Base-by-base conservation (phyloP, 2,888 invertebrate species). In the Nasonia oneida region DNA sequence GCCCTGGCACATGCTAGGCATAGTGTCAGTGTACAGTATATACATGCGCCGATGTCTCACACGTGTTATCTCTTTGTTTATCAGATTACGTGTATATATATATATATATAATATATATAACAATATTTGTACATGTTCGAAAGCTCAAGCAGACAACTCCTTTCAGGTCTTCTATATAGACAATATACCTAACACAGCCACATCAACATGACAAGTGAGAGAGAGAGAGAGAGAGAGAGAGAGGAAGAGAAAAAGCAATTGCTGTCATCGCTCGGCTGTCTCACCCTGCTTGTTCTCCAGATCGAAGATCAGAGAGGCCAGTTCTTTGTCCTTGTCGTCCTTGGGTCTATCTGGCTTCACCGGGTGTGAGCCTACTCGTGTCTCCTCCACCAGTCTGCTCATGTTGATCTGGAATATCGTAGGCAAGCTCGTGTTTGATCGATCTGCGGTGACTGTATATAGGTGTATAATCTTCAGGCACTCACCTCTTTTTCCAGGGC, bases 271-370 rank as follows among this genome's bases (percentile, higher is more conserved):
- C 15, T 29, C 42, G 73, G 8, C 42, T 14, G 73, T 94, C 96
- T 94, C 95, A 97, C 97, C 97, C 94, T 97, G 97, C 93, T 97
- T 97, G 47, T 96, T 95, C 91, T 97, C 97, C 95, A 97, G 96
- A 82, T 96, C 96, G 88, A 96, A 95, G 74, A 97, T 95, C 94
- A 97, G 95, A 29, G 96, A 95, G 42, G 96, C 89, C 85, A 84
- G 86, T 82, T 84, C 91, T 89, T 85, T 91, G 88, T 57, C 91
- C 88, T 87, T 94, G 89, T 90, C 93, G 29, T 15, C 81, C 47
- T 73, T 82, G 12, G 73, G 29, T 23, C 33, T 67, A 4, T 73
- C 73, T n/a, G 42, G n/a, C 29, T 79, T 84, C 0, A 71, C 0
- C n/a, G 83, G 81, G 53, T 81, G 84, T 3, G 50, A 53, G 42